Conservation (phyloP, 2,888 invertebrate species). For the Pachydiplax longipennis region DNA sequence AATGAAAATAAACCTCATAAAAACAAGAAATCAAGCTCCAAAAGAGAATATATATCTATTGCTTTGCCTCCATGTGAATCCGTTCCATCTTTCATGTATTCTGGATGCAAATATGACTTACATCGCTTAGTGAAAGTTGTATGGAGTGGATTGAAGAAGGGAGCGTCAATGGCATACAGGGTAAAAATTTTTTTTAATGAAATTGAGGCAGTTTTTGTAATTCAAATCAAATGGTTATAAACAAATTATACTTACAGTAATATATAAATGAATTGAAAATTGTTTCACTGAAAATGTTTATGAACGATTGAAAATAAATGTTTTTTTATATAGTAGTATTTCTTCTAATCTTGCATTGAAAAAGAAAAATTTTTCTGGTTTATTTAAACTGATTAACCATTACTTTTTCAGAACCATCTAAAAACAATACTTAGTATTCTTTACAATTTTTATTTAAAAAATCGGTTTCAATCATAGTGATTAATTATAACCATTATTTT, state of each 20-base stretch:
- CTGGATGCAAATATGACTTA: conserved; percentile 72
- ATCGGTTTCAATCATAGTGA: too few relatives aligned
- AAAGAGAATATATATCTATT: conserved; percentile 62
- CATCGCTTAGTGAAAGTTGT: conserved; percentile 73
- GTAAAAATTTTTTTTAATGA: conserved; percentile 51
- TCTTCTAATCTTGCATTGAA: too few relatives aligned
- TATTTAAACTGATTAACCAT: too few relatives aligned
- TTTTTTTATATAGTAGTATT: too few relatives aligned
- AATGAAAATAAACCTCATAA: background rate
- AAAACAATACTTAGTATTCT: too few relatives aligned
- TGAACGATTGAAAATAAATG: too few relatives aligned
- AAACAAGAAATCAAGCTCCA: background rate
- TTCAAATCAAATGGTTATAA: background rate
- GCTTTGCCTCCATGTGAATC: conserved; percentile 70
- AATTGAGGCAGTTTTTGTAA: conserved; percentile 37
- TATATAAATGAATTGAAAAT: too few relatives aligned
- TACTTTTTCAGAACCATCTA: too few relatives aligned
- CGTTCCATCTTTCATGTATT: background rate
- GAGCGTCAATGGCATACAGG: conserved; percentile 63
- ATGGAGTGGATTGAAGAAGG: conserved; percentile 66
- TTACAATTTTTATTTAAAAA: too few relatives aligned
- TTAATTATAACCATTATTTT: background rate
- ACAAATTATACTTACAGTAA: background rate
- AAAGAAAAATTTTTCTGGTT: too few relatives aligned
- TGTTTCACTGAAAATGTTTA: too few relatives aligned